These are phyloP conservation scores for Nemopilema nomurai DNA, from an alignment of 30 jellyfish, hydroid and myxozoan genomes.

Conservation along the genomic window DNA sequence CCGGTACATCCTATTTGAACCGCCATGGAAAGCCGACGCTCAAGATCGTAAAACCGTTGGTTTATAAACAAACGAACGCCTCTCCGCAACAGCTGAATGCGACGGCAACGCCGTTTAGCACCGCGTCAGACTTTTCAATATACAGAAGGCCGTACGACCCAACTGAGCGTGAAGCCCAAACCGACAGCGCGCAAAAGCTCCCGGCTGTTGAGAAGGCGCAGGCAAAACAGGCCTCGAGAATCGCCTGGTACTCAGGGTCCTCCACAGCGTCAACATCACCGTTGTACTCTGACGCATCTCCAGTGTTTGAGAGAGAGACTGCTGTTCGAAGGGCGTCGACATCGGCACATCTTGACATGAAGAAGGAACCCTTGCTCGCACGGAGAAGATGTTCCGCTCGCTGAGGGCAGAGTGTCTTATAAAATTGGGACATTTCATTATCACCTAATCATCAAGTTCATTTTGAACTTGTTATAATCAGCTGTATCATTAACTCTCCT, in stretches of 20 bases:
- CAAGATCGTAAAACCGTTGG: constrained; percentile 39
- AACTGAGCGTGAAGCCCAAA: background rate
- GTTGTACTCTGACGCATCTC: background rate
- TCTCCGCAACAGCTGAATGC: constrained; percentile 45
- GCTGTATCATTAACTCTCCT: no score
- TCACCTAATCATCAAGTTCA: background rate
- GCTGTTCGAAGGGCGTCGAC: constrained; percentile 9
- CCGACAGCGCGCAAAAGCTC: no score
- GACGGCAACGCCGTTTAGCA: constrained; percentile 60
- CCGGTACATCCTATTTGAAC: constrained; percentile 59
- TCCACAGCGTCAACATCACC: background rate
- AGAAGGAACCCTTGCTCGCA: constrained; percentile 16
- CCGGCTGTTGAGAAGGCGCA: background rate
- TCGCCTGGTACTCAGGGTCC: no score
- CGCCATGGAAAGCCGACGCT: constrained; percentile 52
- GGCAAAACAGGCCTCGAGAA: background rate
- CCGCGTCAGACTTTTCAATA: constrained; percentile 55
- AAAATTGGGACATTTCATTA: background rate
- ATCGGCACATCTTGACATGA: no score
- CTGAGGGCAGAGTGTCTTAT: no score
- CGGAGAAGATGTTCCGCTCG: constrained; percentile 18
- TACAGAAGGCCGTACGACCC: constrained; percentile 66
- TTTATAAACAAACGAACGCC: constrained; percentile 4
- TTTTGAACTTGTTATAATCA: no score
- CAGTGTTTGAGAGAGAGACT: background rate